Percentiles rank a stretch among this genome's conserved stretches.
Conservation (phyloP, 2,113 vertebrate species). For the Myrmophylax atrothorax region DNA sequence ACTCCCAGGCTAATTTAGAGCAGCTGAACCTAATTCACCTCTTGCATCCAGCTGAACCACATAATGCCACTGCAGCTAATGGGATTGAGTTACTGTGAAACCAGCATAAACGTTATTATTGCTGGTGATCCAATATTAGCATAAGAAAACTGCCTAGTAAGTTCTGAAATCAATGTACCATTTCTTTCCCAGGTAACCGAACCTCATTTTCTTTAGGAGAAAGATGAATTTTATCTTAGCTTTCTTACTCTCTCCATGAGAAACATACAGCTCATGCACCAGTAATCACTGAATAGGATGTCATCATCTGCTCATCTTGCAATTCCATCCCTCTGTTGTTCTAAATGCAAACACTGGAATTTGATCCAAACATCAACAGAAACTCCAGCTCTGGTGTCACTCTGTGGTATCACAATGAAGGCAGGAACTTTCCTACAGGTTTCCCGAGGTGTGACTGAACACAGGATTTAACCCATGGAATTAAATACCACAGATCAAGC, state of each 20-base stretch:
- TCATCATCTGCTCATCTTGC: background rate
- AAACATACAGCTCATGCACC: background rate
- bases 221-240: background rate
- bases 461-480: background rate
- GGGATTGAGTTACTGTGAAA: conserved; percentile 11
- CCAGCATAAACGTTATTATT: background rate
- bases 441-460: background rate
- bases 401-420: background rate
- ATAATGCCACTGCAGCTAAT: background rate
- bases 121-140: background rate
- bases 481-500: background rate
- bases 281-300: background rate
- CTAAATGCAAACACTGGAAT: background rate
- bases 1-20: conserved; percentile 1
- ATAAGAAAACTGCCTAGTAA: background rate
- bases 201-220: background rate
- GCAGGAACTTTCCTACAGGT: background rate
- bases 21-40: background rate
- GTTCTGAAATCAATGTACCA: background rate
- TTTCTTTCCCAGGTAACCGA: background rate
- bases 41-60: background rate
- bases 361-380: background rate
- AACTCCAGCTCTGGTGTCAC: background rate
- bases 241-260: background rate
- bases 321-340: background rate